Evolutionary conservation across 2,113 vertebrate genomes (phyloP).

Genomic region (Stictonetta naevosa): DNA sequence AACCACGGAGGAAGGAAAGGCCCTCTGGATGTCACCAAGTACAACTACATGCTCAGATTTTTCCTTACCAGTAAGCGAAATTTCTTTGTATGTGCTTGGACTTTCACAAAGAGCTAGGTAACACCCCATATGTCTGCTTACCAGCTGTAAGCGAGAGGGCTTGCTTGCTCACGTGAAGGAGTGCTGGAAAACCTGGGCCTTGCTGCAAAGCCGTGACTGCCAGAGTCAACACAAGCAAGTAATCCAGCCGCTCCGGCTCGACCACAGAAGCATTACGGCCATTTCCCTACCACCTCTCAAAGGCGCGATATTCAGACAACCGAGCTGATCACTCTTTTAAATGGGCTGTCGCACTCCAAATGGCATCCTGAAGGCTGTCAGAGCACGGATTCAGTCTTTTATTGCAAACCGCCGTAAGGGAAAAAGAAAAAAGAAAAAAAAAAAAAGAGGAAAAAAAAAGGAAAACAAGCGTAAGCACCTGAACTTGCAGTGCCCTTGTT

Average conservation of each 20-base stretch:
- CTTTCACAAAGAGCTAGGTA: not conserved
- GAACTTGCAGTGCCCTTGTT: not conserved
- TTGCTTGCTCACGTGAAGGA: not conserved
- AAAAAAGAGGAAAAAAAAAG: too few relatives aligned
- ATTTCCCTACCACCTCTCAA: accelerated
- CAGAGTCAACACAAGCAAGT: not conserved
- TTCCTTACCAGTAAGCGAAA: not conserved
- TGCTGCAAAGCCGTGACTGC: not conserved
- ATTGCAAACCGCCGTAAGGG: not conserved
- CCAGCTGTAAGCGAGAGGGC: not conserved
- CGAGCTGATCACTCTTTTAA: not conserved
- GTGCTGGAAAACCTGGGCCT: not conserved
- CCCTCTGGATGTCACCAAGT: not conserved
- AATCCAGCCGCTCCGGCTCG: accelerated
- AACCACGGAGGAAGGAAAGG: not conserved
- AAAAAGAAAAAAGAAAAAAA: not conserved
- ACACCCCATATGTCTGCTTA: not conserved
- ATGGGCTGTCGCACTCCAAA: not conserved
- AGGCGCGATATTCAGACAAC: not conserved
- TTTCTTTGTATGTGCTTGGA: not conserved
- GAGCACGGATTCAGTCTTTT: not conserved
- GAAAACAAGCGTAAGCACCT: not conserved
- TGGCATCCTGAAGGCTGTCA: not conserved
- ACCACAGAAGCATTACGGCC: not conserved
- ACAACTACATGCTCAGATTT: not conserved